phyloP scores from a whole-genome alignment of 2,797 vertebrate species.

The Uromys caudimaculatus region DNA sequence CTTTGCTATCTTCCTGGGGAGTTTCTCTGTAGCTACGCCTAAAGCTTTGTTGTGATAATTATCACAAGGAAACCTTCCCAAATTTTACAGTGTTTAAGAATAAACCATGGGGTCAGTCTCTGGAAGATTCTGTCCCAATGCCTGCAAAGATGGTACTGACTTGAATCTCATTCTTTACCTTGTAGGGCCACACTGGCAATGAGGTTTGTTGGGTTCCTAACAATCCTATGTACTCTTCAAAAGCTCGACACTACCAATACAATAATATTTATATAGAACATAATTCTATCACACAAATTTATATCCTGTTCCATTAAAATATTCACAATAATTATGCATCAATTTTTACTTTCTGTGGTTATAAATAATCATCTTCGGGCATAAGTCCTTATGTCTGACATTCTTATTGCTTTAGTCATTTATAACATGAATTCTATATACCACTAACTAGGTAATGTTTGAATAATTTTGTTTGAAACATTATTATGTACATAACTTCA shows the following conservation, averaged over 20 bases:
- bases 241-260: background rate
- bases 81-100: background rate
- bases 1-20: background rate
- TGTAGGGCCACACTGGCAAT: background rate
- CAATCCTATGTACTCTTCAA: background rate
- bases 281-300: background rate
- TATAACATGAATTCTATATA: background rate
- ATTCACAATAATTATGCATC: background rate
- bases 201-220: background rate
- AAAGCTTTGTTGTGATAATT: background rate
- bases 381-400: background rate
- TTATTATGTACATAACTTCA: background rate
- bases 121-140: background rate
- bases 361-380: background rate
- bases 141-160: background rate
- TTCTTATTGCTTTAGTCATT: background rate
- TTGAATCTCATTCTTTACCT: background rate
- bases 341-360: background rate
- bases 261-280: background rate
- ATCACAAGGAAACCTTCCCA: background rate
- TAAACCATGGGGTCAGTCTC: too few relatives aligned
- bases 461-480: background rate
- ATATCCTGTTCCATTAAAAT: background rate
- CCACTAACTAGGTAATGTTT: background rate
- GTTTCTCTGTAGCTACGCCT: background rate